Evolutionary conservation across 2,888 invertebrate species (phyloP).

Genomic region (Drosophila sordidapex): DNA sequence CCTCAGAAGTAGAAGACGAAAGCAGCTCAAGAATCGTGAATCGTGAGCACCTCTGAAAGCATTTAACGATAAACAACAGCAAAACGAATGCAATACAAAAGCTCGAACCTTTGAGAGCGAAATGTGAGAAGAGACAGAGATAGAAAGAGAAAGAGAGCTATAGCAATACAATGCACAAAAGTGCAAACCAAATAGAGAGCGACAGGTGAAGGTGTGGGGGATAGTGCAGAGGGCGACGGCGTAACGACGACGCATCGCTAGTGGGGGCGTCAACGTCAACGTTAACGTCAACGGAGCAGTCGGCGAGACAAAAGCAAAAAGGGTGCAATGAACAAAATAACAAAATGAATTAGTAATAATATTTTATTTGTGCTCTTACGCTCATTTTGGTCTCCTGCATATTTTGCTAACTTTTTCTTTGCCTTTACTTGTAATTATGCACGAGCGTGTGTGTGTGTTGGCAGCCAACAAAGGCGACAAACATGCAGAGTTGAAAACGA

Average conservation of each 20-base stretch:
- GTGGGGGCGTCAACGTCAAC: constrained; percentile 3
- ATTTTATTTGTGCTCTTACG: constrained; percentile 55
- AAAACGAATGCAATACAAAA: constrained; percentile 18
- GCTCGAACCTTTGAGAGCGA: constrained; percentile 11
- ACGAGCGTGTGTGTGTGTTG: constrained; percentile 32
- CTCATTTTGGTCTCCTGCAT: constrained; percentile 41
- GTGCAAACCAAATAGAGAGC: constrained; percentile 24
- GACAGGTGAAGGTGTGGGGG: not conserved
- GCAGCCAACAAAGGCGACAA: constrained; percentile 64
- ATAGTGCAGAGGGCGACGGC: not conserved
- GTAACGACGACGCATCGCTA: constrained; percentile 6
- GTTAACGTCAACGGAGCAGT: constrained; percentile 20
- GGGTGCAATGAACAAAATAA: constrained; percentile 61
- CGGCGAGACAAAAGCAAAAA: constrained; percentile 30
- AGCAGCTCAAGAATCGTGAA: constrained; percentile 27
- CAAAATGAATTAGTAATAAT: constrained; percentile 75
- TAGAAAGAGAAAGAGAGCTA: constrained; percentile 7
- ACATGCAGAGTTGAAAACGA: constrained; percentile 27
- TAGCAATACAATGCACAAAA: constrained; percentile 34
- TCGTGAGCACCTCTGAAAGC: constrained; percentile 62
- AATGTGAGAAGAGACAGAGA: not conserved
- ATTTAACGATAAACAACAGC: constrained; percentile 53
- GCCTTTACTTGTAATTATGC: constrained; percentile 49
- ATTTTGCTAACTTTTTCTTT: constrained; percentile 45
- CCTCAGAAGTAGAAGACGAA: constrained; percentile 19